Evolutionary conservation across 2,888 invertebrate genomes (phyloP).

Genomic region (Griposia aprilina): DNA sequence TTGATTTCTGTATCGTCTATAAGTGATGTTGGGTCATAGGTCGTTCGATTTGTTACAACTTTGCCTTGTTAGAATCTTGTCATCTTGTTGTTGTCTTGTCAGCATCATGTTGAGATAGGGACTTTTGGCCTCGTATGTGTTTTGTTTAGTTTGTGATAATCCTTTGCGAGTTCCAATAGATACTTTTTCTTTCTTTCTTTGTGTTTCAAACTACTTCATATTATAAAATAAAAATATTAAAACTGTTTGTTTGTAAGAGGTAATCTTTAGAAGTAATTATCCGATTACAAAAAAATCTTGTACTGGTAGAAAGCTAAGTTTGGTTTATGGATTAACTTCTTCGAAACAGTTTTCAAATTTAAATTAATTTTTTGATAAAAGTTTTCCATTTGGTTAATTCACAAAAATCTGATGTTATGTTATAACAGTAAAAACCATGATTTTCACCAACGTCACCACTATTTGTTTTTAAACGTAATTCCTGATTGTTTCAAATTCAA

Average conservation of each 20-base stretch:
- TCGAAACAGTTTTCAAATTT: too few relatives aligned
- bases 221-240: not conserved
- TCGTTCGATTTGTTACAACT: not conserved
- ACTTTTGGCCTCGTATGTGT: too few relatives aligned
- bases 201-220: not conserved
- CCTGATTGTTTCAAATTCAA: not conserved
- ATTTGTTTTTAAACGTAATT: not conserved
- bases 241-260: not conserved
- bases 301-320: not conserved
- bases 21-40: not conserved
- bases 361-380: too few relatives aligned
- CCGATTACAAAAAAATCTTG: not conserved
- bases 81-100: too few relatives aligned
- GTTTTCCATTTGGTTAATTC: too few relatives aligned
- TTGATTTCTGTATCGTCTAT: conserved; percentile 36
- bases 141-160: too few relatives aligned
- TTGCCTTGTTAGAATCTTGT: not conserved
- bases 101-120: too few relatives aligned
- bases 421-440: too few relatives aligned
- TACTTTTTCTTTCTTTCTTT: too few relatives aligned
- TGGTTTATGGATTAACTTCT: too few relatives aligned
- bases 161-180: too few relatives aligned
- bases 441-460: not conserved
- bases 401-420: too few relatives aligned
- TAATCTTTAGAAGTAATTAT: not conserved